A percentile compares a stretch with the other conserved stretches of the same genome.
phyloP scores from a whole-genome alignment of 92 coral and sea anemone species.

The Zoanthus sansibaricus region DNA sequence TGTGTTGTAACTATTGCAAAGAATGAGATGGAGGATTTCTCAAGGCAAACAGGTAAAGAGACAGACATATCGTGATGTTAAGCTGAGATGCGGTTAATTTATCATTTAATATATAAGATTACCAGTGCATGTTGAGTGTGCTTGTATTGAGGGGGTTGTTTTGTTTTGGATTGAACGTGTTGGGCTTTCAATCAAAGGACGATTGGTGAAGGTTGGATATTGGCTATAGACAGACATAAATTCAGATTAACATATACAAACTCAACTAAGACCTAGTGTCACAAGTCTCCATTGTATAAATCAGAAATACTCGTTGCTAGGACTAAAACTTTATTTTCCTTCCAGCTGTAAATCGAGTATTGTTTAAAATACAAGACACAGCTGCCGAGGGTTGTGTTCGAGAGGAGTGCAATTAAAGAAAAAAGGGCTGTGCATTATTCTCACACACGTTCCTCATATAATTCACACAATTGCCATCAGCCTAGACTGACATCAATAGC shows the following conservation, averaged over 20 bases:
- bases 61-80: conserved; percentile 26
- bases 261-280: conserved; percentile 82
- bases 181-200: conserved; percentile 63
- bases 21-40: not conserved
- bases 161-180: conserved; percentile 62
- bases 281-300: conserved; percentile 78
- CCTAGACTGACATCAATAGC: conserved; percentile 89
- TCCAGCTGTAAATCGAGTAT: conserved; percentile 91
- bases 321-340: conserved; percentile 69
- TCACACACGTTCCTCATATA: conserved; percentile 88
- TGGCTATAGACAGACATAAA: conserved; percentile 66
- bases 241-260: conserved; percentile 72
- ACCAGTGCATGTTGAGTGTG: conserved; percentile 46
- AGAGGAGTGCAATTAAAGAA: conserved; percentile 83
- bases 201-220: conserved; percentile 55
- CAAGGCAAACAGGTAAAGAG: conserved; percentile 30
- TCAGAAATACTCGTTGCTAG: conserved; percentile 89
- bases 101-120: conserved; percentile 24
- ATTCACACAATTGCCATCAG: conserved; percentile 95
- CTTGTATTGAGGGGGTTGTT: conserved; percentile 47
- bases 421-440: conserved; percentile 89
- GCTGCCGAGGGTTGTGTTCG: conserved; percentile 81
- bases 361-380: conserved; percentile 85
- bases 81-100: conserved; percentile 24
- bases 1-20: not conserved